A percentile compares a stretch with the other conserved stretches of the same genome.
Conservation (phyloP, 2,888 invertebrate species). For the Anarsia innoxiella region DNA sequence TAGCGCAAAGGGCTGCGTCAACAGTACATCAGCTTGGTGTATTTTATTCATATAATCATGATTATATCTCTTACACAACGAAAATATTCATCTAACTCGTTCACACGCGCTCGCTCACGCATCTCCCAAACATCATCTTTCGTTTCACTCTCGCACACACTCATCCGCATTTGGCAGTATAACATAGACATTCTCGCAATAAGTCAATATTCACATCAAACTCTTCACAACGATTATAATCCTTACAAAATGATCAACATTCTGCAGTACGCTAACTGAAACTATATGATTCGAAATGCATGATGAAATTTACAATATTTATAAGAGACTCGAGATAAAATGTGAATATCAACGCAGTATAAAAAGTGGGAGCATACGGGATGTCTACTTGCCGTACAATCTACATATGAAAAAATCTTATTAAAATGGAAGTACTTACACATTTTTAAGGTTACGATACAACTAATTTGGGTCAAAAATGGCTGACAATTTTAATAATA, state of each 20-base stretch:
- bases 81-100: constrained; percentile 41
- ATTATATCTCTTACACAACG: constrained; percentile 63
- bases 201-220: constrained; percentile 62
- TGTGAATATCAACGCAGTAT: constrained; percentile 55
- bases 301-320: constrained; percentile 26
- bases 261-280: constrained; percentile 21
- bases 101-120: constrained; percentile 19
- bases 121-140: constrained; percentile 21
- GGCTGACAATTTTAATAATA: constrained; percentile 60
- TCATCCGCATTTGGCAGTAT: constrained; percentile 67
- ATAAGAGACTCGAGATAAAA: constrained; percentile 35
- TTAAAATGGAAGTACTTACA: constrained; percentile 73
- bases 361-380: constrained; percentile 51
- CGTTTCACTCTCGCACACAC: constrained; percentile 20
- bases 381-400: constrained; percentile 58
- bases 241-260: constrained; percentile 32
- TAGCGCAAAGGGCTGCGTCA: constrained; percentile 47
- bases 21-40: constrained; percentile 64
- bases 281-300: constrained; percentile 24
- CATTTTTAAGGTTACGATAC: constrained; percentile 50
- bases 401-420: constrained; percentile 68
- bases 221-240: constrained; percentile 28
- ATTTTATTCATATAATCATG: constrained; percentile 58
- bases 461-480: constrained; percentile 68
- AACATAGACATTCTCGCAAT: constrained; percentile 48